Evolutionary conservation across 2,113 vertebrate genomes (phyloP), one percentile per base, ranked within the genome.

Genomic region (Crotalus helleri): DNA sequence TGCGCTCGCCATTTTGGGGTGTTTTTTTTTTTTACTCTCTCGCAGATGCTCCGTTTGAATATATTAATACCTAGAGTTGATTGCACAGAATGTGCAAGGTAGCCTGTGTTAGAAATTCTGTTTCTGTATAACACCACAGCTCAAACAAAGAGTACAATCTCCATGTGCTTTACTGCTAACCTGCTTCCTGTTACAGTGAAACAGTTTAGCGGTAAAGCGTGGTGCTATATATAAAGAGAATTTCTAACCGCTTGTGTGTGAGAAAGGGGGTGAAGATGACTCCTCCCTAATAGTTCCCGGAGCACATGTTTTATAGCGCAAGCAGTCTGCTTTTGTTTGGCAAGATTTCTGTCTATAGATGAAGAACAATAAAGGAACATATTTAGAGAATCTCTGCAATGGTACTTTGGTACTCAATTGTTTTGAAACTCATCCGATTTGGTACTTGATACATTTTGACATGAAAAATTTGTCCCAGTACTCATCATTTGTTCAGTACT

Each of bases 361-460:
- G 29, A 69, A 4, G 61, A 15, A n/a, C 61, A n/a, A 69, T n/a
- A 69, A 69, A n/a, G 29, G 61, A 13, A n/a, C 61, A 15, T 4
- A n/a, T 1, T 69, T 69, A n/a, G 61, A n/a, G 29, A n/a, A n/a
- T n/a, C 4, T 69, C 4, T n/a, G 15, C 61, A 69, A 29, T 11
- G 29, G 4, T 69, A n/a, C 4, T 4, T n/a, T 64, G 29, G 29
- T 69, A n/a, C 61, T 69, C 29, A 12, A 69, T 69, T 69, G 29
- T 29, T 69, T 69, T 69, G 29, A n/a, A 69, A 69, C 61, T 13
- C 61, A 29, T 64, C 61, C 4, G 0, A 64, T 13, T 64, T 13
- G 26, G 1, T 64, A 5, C 61, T 13, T 1, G 1, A 0, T 4
- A 0, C 12, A n/a, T 69, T 69, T n/a, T n/a, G 29, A 69, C 0